Evolutionary conservation across 1,140 invertebrate genomes (phyloP), one percentile per base, ranked within the genome.

Genomic region (Cyrtorhinus lividipennis): DNA sequence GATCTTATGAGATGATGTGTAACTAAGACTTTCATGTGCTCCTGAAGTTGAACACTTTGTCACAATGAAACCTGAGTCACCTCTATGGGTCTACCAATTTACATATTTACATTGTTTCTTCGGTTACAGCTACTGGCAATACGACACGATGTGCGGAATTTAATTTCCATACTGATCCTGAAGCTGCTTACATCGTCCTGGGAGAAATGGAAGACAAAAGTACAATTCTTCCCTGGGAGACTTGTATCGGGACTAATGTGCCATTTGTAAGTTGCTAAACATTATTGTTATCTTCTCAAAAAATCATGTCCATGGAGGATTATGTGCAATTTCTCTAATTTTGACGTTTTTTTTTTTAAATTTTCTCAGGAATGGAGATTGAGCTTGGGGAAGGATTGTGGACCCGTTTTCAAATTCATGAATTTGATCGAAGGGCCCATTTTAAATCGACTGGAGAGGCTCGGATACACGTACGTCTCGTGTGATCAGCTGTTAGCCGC

Each of bases 111-210:
- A n/a, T n/a, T n/a, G n/a, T n/a, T n/a, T n/a, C n/a, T 8, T 59
- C 24, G 67, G 68, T 71, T 68, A 64, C 66, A 81, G 85, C 78
- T 22, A 75, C 80, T 63, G 87, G 88, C 12, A 86, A 86, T 70
- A 73, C 78, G n/a, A 80, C 80, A 22, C 68, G 78, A 0, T 75
- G 80, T 48, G 85, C 84, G 8, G 89, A 92, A 73, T 90, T 87
- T 69, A 91, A 92, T 74, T 92, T 92, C 69, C 78, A 79, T 60
- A 71, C 72, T 20, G 88, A 91, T 74, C 86, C 88, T 0, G 87
- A 91, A 75, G 85, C 87, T 24, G 87, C 84, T 0, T 76, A 81
- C 69, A 82, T 88, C 38, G 79, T 87, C 13, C 71, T 90, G 0
- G 72, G 74, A 10, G 77, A 72, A 61, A 72, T 75, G 2, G 68